phyloP scores from a whole-genome alignment of 2,113 vertebrate genomes.

The Conger conger region DNA sequence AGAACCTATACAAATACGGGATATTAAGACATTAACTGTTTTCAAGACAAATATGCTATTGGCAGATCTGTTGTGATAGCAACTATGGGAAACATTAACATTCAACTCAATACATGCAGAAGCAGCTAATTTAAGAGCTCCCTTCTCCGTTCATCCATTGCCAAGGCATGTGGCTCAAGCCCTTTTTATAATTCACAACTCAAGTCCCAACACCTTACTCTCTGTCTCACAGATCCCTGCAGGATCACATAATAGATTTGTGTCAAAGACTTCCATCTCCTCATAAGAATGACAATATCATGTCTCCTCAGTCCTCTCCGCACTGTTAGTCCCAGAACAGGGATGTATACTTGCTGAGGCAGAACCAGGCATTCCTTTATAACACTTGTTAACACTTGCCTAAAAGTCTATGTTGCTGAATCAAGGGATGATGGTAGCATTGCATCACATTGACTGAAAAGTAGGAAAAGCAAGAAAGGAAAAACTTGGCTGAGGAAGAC shows the following conservation, averaged over 20 bases:
- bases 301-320: not conserved
- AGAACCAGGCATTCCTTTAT: conserved; percentile 9
- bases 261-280: conserved; percentile 5
- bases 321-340: conserved; percentile 18
- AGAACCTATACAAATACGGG: not conserved
- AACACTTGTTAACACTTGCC: conserved; percentile 12
- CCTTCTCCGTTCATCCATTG: conserved; percentile 7
- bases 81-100: not conserved
- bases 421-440: not conserved
- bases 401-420: not conserved
- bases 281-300: conserved; percentile 28
- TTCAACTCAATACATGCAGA: not conserved
- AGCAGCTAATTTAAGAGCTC: not conserved
- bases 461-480: not conserved
- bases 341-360: conserved; percentile 6
- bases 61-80: not conserved
- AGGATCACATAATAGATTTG: conserved; percentile 10
- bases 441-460: not conserved
- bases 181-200: conserved; percentile 1
- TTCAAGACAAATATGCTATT: not conserved
- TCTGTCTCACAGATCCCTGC: conserved; percentile 8
- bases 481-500: not conserved
- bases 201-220: conserved; percentile 15
- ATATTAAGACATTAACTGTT: not conserved
- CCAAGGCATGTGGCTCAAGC: not conserved